A percentile compares a stretch with the other conserved stretches of the same genome.
These are phyloP conservation scores for Pelagia noctiluca DNA, from an alignment of 30 jellyfish, hydroid and myxozoan genomes.

Conservation along the genomic window DNA sequence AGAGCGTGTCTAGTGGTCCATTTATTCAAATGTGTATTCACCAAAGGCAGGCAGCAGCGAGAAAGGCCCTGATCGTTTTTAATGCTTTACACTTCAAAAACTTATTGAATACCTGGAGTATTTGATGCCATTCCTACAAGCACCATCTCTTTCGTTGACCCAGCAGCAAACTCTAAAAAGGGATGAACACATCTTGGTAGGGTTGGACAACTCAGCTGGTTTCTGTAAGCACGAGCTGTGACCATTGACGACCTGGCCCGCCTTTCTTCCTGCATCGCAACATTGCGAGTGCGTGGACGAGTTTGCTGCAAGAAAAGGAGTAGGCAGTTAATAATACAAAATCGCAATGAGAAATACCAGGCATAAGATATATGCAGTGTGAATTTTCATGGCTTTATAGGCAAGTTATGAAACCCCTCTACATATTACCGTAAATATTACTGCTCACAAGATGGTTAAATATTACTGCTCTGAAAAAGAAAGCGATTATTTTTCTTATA, in stretches of 20 bases:
- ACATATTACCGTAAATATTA: background rate
- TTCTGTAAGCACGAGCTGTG: constrained; percentile 44
- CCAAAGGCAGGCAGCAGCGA: background rate
- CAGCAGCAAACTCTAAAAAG: constrained; percentile 60
- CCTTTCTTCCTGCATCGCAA: constrained; percentile 59
- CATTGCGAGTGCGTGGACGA: constrained; percentile 22
- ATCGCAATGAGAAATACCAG: background rate
- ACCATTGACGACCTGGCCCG: constrained; percentile 49
- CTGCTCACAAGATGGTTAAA: background rate
- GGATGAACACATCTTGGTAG: constrained; percentile 57
- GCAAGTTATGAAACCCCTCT: no score
- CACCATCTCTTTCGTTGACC: constrained; percentile 41
- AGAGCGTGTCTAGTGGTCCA: background rate
- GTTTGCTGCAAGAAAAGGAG: background rate
- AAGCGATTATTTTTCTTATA: no score
- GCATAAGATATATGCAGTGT: background rate
- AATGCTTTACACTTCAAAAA: background rate
- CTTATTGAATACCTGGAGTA: constrained; percentile 35
- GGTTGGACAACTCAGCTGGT: constrained; percentile 7
- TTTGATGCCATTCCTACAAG: constrained; percentile 41
- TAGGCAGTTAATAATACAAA: background rate
- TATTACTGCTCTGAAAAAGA: no score
- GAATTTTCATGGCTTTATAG: no score
- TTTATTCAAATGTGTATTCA: background rate
- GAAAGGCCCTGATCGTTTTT: background rate